Evolutionary conservation across 2,888 invertebrate genomes (phyloP).

Genomic region (Cheiracanthium punctorium): DNA sequence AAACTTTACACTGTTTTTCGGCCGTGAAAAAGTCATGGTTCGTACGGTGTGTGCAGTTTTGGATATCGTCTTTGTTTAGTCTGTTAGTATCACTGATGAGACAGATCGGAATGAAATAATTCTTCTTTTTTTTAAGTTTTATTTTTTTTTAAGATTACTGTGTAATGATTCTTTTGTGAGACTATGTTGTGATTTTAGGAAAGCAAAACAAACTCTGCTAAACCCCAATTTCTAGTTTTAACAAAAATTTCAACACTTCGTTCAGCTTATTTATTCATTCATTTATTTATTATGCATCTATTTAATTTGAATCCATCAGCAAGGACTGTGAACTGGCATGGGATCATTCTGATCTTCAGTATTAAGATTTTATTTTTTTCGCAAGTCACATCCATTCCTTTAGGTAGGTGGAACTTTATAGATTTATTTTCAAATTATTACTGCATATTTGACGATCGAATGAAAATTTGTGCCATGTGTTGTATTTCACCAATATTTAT

Average conservation of each 20-base stretch:
- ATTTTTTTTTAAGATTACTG: no score
- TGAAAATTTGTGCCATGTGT: no score
- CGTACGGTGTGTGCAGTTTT: neutral
- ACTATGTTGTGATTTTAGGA: neutral
- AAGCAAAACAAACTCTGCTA: neutral
- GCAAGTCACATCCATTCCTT: neutral
- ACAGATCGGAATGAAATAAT: neutral
- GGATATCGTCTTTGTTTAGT: neutral
- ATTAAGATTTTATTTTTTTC: neutral
- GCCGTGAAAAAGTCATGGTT: neutral
- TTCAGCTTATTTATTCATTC: neutral
- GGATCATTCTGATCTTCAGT: neutral
- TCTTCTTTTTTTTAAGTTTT: neutral
- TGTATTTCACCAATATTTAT: no score
- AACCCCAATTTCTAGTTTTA: no score
- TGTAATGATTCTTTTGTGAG: no score
- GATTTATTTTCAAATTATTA: no score
- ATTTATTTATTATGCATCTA: neutral
- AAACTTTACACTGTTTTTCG: neutral
- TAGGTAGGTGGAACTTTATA: neutral
- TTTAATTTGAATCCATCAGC: neutral
- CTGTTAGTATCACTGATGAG: neutral
- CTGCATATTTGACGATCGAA: no score
- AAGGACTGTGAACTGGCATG: neutral
- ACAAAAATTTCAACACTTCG: neutral